Conservation (phyloP, 2,113 vertebrate genomes). For the Casuarius casuarius region DNA sequence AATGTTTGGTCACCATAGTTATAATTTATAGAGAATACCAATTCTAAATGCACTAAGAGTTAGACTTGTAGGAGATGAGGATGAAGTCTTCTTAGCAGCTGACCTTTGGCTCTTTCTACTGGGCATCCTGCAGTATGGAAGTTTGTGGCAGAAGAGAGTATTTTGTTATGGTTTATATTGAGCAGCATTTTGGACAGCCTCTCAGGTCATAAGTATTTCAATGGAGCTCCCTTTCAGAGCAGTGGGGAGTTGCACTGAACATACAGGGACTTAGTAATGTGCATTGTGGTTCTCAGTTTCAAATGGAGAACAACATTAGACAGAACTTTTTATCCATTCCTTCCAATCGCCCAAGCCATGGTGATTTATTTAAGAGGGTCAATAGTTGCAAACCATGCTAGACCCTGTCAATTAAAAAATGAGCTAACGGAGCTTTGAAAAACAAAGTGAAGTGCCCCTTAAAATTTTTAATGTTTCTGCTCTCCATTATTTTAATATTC, state of each 20-base stretch:
- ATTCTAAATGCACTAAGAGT: neutral
- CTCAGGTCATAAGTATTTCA: neutral
- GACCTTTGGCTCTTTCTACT: neutral
- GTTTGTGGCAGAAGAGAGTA: neutral
- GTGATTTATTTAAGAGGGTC: neutral
- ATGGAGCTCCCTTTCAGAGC: neutral
- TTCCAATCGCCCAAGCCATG: neutral
- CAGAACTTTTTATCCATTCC: neutral
- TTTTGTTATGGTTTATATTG: neutral
- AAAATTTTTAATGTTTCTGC: neutral
- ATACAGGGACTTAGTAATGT: neutral
- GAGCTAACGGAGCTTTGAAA: neutral
- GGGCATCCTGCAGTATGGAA: neutral
- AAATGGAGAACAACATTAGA: neutral
- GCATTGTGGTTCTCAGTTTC: neutral
- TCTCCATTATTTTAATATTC: constrained; percentile 15
- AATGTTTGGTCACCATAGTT: neutral
- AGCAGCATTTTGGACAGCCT: neutral
- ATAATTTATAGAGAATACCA: neutral
- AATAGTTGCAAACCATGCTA: neutral
- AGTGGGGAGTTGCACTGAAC: neutral
- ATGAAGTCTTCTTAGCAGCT: neutral
- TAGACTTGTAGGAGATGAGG: neutral
- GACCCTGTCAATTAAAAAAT: neutral
- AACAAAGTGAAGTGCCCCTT: neutral